Conservation (phyloP, 1,140 invertebrate species). For the Bilobella aurantiaca region DNA sequence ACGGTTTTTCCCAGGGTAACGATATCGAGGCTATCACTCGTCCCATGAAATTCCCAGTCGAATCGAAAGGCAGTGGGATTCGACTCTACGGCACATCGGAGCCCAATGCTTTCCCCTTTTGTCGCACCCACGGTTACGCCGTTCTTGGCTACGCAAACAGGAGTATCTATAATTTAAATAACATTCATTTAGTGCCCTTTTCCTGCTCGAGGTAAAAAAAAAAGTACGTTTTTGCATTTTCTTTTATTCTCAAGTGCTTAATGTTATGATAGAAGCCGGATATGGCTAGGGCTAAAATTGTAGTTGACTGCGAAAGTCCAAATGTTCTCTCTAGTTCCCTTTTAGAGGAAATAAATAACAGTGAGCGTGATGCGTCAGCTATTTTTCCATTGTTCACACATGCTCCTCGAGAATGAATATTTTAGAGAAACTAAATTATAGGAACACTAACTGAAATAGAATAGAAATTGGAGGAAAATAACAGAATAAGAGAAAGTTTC, state of each 20-base stretch:
- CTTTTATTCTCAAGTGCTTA: too few species aligned
- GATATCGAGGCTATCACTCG: slow-evolving; percentile 32
- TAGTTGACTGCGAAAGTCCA: too few species aligned
- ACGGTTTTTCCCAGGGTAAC: slow-evolving; percentile 27
- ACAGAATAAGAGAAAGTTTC: neutral
- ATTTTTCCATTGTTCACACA: slow-evolving; percentile 2
- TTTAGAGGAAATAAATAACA: too few species aligned
- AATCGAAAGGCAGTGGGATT: slow-evolving; percentile 26
- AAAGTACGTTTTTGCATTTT: too few species aligned
- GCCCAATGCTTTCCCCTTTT: slow-evolving; percentile 31
- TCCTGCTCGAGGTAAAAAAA: too few species aligned
- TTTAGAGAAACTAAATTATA: slow-evolving; percentile 2
- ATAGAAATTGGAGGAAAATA: neutral
- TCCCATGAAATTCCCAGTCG: slow-evolving; percentile 35
- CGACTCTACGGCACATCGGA: slow-evolving; percentile 29
- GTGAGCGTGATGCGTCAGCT: too few species aligned
- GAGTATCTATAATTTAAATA: slow-evolving; percentile 27
- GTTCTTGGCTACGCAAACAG: slow-evolving; percentile 27
- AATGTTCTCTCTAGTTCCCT: neutral
- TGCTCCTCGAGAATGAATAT: neutral
- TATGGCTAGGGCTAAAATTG: too few species aligned
- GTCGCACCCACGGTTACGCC: slow-evolving; percentile 34
- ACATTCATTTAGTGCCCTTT: too few species aligned
- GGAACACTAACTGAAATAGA: neutral
- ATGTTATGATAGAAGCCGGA: too few species aligned